Percentiles rank a stretch among this genome's conserved stretches.
Evolutionary conservation across 2,888 invertebrate genomes (phyloP).

Genomic region (Sinelater perroti): DNA sequence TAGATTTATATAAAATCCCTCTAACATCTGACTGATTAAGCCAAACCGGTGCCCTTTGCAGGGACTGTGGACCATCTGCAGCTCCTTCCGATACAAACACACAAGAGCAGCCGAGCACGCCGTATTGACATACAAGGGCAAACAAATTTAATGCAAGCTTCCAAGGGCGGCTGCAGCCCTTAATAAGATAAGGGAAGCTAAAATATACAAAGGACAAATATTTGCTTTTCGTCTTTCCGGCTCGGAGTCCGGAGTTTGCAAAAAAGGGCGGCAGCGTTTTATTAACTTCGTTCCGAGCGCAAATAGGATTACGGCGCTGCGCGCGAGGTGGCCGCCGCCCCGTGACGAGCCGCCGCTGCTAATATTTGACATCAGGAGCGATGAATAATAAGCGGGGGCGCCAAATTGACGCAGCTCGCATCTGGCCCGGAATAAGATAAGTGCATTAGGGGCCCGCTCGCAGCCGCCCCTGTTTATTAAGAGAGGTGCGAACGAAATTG

Average conservation of each 20-base stretch:
- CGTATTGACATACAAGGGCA: slow-evolving; percentile 36
- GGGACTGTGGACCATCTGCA: too few species aligned
- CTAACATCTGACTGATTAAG: too few species aligned
- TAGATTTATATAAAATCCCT: too few species aligned
- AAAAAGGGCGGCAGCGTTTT: slow-evolving; percentile 23
- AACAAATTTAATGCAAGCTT: slow-evolving; percentile 37
- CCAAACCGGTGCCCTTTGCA: too few species aligned
- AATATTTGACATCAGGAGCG: slow-evolving; percentile 38
- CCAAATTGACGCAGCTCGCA: slow-evolving; percentile 52
- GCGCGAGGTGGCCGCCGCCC: slow-evolving; percentile 20
- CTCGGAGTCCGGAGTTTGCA: slow-evolving; percentile 22
- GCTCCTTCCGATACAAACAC: slow-evolving; percentile 33
- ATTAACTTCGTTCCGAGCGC: slow-evolving; percentile 27
- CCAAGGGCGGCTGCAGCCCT: slow-evolving; percentile 37
- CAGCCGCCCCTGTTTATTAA: slow-evolving; percentile 34
- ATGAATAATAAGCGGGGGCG: slow-evolving; percentile 50
- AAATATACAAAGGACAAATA: slow-evolving; percentile 45
- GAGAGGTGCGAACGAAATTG: slow-evolving; percentile 39
- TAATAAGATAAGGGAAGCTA: slow-evolving; percentile 47
- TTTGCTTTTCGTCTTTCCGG: slow-evolving; percentile 41
- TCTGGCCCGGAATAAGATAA: slow-evolving; percentile 51
- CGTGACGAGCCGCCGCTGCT: slow-evolving; percentile 31
- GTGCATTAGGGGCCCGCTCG: slow-evolving; percentile 47
- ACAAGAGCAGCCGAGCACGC: slow-evolving; percentile 30
- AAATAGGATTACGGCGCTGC: slow-evolving; percentile 32